A percentile compares a stretch with the other conserved stretches of the same genome.
These are phyloP conservation scores for Nibea coibor DNA, from an alignment of 2,113 vertebrate genomes.

Conservation along the genomic window DNA sequence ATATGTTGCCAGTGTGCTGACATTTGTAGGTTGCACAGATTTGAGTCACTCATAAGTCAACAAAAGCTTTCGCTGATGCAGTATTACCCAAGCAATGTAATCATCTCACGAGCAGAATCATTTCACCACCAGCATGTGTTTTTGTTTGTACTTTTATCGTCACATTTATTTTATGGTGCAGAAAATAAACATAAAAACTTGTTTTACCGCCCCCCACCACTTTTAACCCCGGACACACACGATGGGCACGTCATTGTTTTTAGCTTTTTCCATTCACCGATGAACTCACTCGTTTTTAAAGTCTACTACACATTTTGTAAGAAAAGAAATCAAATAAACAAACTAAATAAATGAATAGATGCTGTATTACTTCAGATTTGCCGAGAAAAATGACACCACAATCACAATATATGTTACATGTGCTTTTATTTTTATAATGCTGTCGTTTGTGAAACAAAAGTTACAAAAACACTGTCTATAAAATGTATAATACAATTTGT, in stretches of 20 bases:
- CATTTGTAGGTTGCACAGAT: constrained; percentile 71
- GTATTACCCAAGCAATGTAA: constrained; percentile 66
- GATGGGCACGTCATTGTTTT: constrained; percentile 35
- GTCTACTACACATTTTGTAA: constrained; percentile 67
- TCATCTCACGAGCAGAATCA: constrained; percentile 40
- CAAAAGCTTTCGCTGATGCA: constrained; percentile 58
- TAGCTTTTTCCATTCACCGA: constrained; percentile 34
- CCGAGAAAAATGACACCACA: constrained; percentile 51
- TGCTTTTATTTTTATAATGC: constrained; percentile 87
- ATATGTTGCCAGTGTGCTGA: constrained; percentile 63
- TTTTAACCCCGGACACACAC: constrained; percentile 24
- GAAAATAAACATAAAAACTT: constrained; percentile 20
- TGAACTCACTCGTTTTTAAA: constrained; percentile 51
- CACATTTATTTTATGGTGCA: constrained; percentile 31
- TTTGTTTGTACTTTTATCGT: constrained; percentile 26
- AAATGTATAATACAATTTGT: constrained; percentile 85
- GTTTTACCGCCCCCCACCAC: constrained; percentile 1
- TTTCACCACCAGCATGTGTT: constrained; percentile 59
- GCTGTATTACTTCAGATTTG: constrained; percentile 62
- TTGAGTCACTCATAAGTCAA: constrained; percentile 53
- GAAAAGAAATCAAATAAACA: constrained; percentile 29
- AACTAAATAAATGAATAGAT: constrained; percentile 61
- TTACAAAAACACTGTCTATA: constrained; percentile 78
- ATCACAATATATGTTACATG: constrained; percentile 80
- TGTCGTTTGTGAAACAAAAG: constrained; percentile 82